Evolutionary conservation across 2,113 vertebrate species (phyloP).

Genomic region (Tricholaema leucomelas): DNA sequence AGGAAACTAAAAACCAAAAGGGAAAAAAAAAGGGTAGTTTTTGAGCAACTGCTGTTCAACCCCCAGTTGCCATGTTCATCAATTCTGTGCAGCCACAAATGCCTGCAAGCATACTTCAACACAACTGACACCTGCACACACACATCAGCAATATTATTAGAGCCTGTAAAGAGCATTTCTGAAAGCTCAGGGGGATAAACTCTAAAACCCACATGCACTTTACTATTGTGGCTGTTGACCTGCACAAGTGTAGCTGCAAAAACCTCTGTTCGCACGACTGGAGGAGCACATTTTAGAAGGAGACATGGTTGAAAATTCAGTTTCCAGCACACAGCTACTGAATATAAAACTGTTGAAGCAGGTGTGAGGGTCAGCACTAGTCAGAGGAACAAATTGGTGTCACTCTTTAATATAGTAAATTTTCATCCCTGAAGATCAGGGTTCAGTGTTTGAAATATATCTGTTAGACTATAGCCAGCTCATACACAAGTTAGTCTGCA

Average conservation of each 20-base stretch:
- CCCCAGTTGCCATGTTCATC: not conserved
- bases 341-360: not conserved
- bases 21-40: not conserved
- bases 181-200: conserved; percentile 47
- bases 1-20: not conserved
- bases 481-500: not conserved
- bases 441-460: not conserved
- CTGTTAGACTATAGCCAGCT: not conserved
- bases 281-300: not conserved
- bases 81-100: conserved; percentile 3
- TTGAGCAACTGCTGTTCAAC: conserved; percentile 40
- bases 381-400: not conserved
- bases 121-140: conserved; percentile 38
- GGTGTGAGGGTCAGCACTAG: conserved; percentile 9
- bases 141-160: conserved; percentile 16
- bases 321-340: not conserved
- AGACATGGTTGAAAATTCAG: not conserved
- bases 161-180: conserved; percentile 40
- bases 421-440: not conserved
- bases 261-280: not conserved
- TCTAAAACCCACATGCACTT: conserved; percentile 40
- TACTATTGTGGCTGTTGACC: conserved; percentile 45
- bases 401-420: not conserved
- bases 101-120: conserved; percentile 14
- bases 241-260: conserved; percentile 20